Conservation (phyloP, 2,797 vertebrate species). For the Xyrichtys novacula region DNA sequence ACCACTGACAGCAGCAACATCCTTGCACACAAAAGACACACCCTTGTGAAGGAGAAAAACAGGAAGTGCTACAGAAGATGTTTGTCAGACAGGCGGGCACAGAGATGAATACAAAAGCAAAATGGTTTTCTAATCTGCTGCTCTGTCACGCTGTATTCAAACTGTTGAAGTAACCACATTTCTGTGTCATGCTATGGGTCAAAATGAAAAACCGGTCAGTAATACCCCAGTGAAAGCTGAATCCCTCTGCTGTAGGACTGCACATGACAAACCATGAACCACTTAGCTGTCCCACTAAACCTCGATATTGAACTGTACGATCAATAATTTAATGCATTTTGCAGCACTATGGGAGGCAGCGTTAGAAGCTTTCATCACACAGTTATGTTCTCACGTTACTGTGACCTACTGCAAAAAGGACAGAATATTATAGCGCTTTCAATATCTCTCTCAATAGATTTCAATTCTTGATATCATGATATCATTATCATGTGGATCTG, state of each 20-base stretch:
- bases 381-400: slow-evolving; percentile 9
- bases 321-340: slow-evolving; percentile 72
- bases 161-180: slow-evolving; percentile 19
- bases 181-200: slow-evolving; percentile 12
- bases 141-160: slow-evolving; percentile 14
- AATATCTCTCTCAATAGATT: background rate
- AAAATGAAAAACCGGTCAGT: slow-evolving; percentile 37
- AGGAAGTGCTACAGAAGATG: slow-evolving; percentile 62
- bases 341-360: slow-evolving; percentile 26
- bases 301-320: slow-evolving; percentile 59
- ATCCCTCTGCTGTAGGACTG: slow-evolving; percentile 20
- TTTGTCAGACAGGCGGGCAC: background rate
- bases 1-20: slow-evolving; percentile 69
- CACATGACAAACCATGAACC: slow-evolving; percentile 48
- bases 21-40: slow-evolving; percentile 76
- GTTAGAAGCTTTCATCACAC: slow-evolving; percentile 39
- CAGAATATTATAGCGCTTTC: background rate
- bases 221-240: slow-evolving; percentile 19
- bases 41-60: slow-evolving; percentile 75
- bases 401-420: background rate
- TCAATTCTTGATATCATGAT: slow-evolving; percentile 11
- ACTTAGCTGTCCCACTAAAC: slow-evolving; percentile 49
- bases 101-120: background rate
- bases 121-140: background rate
- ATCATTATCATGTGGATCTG: background rate